Base-by-base conservation (phyloP, 2,888 invertebrate species). In the Galerucella calmariensis region DNA sequence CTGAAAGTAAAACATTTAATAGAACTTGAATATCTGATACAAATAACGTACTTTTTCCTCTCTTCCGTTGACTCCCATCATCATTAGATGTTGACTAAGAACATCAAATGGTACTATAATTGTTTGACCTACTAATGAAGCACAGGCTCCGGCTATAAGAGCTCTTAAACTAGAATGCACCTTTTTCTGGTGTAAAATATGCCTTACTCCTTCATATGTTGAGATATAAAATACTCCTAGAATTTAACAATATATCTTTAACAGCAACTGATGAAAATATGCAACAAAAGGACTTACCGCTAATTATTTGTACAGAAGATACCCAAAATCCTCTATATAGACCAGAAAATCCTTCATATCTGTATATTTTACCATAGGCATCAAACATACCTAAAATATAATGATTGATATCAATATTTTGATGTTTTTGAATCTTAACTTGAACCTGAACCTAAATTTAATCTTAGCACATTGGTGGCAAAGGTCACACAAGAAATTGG, bases 31-130 rank as follows among this genome's bases (percentile, higher is more conserved):
- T 67, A 20, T 16, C 8, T 53, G 1, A 59, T 67, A 16, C 16
- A 46, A 48, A 14, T 56, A 63, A 66, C 10, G 44, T 73, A 85
- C 85, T 78, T 83, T 83, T 68, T 83, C 81, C 58, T 82, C 83
- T 73, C 80, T 79, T 75, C 82, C 82, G 12, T 75, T 80, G 10
- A 84, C 90, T 0, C 97, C 97, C 8, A 97, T 89, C 82, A 99
- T 94, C 97, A 98, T 98, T 71, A 98, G 91, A 85, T 99, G 98
- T 84, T 99, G 99, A 79, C 97, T 97, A 71, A 99, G 91, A 63
- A 99, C 95, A 88, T 99, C 99, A 85, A 98, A 96, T 5, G 99
- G 99, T 70, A 98, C 98, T 77, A 98, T 94, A 72, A 98, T 94
- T 0, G 97, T 97, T 88, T 99, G 98, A 0, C 97, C 95, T 20